These are phyloP conservation scores for Lordiphosa clarofinis DNA, from an alignment of 1,140 invertebrate genomes.

Conservation along the genomic window DNA sequence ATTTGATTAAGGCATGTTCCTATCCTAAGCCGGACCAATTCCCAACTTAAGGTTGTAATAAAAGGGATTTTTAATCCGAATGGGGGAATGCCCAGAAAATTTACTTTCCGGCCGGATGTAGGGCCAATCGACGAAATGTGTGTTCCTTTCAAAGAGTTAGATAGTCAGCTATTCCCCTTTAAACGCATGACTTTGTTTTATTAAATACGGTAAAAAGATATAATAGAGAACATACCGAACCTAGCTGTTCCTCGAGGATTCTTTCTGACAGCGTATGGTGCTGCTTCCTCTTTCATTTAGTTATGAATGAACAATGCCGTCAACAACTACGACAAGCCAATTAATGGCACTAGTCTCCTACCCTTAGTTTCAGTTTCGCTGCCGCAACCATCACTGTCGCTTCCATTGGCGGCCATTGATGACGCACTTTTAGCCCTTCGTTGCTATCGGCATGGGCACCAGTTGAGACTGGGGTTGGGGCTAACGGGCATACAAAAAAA, in stretches of 20 bases:
- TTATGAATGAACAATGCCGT: constrained; percentile 36
- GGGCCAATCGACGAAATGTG: too few species aligned
- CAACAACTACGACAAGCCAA: constrained; percentile 41
- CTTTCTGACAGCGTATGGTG: background rate
- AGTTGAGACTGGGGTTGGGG: constrained; percentile 9
- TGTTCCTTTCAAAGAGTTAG: too few species aligned
- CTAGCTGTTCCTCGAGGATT: background rate
- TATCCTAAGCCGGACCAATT: too few species aligned
- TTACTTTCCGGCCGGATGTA: too few species aligned
- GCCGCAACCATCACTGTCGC: constrained; percentile 23
- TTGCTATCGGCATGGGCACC: constrained; percentile 54
- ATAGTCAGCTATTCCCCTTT: too few species aligned
- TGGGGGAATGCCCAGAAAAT: too few species aligned
- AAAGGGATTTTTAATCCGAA: too few species aligned
- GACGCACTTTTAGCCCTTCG: constrained; percentile 78
- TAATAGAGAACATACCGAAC: background rate
- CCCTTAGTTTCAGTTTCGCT: constrained; percentile 38
- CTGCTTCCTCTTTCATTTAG: constrained; percentile 33
- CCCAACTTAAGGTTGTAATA: too few species aligned
- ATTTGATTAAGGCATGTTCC: too few species aligned
- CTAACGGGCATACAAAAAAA: constrained; percentile 9
- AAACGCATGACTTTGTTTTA: too few species aligned
- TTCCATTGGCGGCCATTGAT: constrained; percentile 74
- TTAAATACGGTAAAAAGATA: too few species aligned
- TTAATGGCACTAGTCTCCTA: constrained; percentile 46